A percentile compares a stretch with the other conserved stretches of the same genome.
Conservation (phyloP, 2,888 invertebrate genomes). For the Lingula anatina region DNA sequence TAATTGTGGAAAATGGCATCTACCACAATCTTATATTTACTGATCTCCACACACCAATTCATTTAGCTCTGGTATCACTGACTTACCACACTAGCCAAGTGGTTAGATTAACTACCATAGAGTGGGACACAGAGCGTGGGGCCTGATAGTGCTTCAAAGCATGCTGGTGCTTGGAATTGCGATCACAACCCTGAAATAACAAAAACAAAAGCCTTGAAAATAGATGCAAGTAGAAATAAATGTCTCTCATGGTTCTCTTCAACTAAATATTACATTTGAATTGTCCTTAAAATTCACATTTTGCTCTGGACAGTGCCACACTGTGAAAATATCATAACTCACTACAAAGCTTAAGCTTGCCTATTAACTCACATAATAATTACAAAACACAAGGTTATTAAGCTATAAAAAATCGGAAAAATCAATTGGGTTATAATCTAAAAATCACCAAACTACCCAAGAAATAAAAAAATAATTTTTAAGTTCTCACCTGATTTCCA, state of each 20-base stretch:
- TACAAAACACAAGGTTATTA: background rate
- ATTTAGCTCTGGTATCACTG: no score
- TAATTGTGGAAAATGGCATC: no score
- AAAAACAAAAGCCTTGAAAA: background rate
- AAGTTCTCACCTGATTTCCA: conserved; percentile 39
- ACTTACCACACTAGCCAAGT: conserved; percentile 37
- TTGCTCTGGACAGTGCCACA: background rate
- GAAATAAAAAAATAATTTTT: background rate
- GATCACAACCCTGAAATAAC: conserved; percentile 45
- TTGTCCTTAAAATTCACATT: no score
- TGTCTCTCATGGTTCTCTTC: no score
- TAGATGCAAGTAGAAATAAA: no score
- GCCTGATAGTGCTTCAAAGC: conserved; percentile 45
- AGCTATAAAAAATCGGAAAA: background rate
- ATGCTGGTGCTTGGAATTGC: conserved; percentile 41
- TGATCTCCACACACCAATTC: no score
- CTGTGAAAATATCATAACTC: no score
- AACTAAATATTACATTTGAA: no score
- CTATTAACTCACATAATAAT: background rate
- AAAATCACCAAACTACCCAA: background rate
- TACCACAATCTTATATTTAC: no score
- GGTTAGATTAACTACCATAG: conserved; percentile 38
- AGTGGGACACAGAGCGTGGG: conserved; percentile 40
- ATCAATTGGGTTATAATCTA: background rate
- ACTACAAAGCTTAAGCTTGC: no score